Evolutionary conservation across 1,140 invertebrate genomes (phyloP), one percentile per base, ranked within the genome.

Genomic region (Neelides sp.): DNA sequence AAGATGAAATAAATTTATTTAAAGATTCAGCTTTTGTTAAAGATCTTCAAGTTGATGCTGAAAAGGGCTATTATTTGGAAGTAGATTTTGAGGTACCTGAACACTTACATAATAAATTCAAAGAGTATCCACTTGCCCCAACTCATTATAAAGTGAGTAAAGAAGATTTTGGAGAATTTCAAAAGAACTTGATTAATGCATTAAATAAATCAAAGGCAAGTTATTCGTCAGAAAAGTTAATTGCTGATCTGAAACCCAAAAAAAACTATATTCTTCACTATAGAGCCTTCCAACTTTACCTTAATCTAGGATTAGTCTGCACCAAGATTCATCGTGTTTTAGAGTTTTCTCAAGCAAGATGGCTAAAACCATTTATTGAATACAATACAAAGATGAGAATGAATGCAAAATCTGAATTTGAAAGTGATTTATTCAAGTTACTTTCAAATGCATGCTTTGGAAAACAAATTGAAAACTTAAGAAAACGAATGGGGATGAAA

Each of bases 1-100:
- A 32, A 19, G 41, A 24, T 10, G 27, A 46, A 36, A 48, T 22
- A 34, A 40, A 20, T 40, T 23, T 20, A 26, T 13, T 22, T 26
- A 19, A n/a, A 7, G 7, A 23, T 40, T 5, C 35, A 24, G 13
- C 5, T 28, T 4, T 67, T 57, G 55, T 61, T 39, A 40, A 51
- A 34, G 62, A 61, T 55, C 56, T 68, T 26, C 24, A 61, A 13
- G 58, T 69, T 55, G 62, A 70, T 64, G 59, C 63, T 52, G 19
- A 61, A 24, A 56, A 52, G 37, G 73, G 75, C 4, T 77, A 70
- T 54, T 71, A 76, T 45, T 60, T 78, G 24, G 74, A 78, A 39
- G 58, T 65, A 3, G 57, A 65, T 51, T 27, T 70, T 12, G 35
- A 58, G 2, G 67, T 68, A 52, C 63, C 65, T 3, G 4, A 59